These are phyloP conservation scores for Pygmarrhopalites habei DNA, from an alignment of 1,140 invertebrate genomes.

Conservation along the genomic window DNA sequence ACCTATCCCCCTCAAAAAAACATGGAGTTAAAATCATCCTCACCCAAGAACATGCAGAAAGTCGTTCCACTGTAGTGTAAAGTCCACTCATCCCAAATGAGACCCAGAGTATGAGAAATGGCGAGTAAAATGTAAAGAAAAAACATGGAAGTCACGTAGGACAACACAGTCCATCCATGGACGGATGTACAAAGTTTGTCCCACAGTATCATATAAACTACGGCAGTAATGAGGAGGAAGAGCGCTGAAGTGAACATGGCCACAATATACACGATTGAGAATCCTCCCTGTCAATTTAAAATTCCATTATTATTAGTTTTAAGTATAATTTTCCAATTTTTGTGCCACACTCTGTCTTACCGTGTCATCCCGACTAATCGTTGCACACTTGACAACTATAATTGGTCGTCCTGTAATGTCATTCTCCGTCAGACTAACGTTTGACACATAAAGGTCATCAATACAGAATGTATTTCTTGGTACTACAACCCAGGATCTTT, in stretches of 20 bases:
- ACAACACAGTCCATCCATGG: constrained; percentile 33
- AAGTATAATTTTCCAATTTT: background rate
- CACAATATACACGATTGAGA: background rate
- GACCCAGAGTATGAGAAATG: constrained; percentile 8
- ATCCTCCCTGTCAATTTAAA: background rate
- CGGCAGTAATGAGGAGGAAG: constrained; percentile 28
- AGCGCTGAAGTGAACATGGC: constrained; percentile 23
- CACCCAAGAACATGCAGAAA: background rate
- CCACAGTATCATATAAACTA: constrained; percentile 33
- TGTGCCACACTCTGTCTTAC: no score
- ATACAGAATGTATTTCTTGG: background rate
- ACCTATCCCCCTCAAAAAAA: background rate
- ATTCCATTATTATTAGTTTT: background rate
- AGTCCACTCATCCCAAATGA: background rate
- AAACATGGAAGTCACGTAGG: constrained; percentile 20
- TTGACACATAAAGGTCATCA: background rate
- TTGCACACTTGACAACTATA: background rate
- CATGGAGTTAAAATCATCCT: background rate
- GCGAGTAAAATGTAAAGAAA: constrained; percentile 26
- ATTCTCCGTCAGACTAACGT: background rate
- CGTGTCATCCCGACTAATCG: background rate
- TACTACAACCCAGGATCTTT: background rate
- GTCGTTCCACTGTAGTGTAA: background rate
- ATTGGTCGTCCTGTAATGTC: background rate
- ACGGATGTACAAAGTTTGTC: constrained; percentile 33